These are phyloP conservation scores for Protobothrops flavoviridis DNA, from an alignment of 2,113 vertebrate genomes.

Conservation along the genomic window DNA sequence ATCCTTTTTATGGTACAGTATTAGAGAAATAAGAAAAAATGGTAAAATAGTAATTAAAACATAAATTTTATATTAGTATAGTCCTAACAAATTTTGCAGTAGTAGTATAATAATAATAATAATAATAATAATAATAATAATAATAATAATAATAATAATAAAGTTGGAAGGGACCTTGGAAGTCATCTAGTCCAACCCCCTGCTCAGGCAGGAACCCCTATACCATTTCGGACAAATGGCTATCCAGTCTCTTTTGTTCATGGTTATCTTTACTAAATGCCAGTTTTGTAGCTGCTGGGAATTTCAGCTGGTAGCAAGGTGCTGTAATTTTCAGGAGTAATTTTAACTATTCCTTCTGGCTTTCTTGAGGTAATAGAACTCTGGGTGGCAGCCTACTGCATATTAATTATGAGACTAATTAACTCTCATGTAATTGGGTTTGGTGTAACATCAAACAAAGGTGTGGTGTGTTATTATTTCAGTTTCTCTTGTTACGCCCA, in stretches of 20 bases:
- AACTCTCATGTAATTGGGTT: neutral
- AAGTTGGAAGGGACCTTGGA: no score
- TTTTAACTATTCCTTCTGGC: neutral
- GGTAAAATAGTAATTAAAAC: neutral
- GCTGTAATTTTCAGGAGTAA: neutral
- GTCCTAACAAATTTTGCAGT: neutral
- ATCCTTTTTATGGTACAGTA: neutral
- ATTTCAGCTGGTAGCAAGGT: neutral
- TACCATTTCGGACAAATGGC: no score
- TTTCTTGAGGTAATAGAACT: neutral
- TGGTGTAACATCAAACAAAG: neutral
- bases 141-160: no score
- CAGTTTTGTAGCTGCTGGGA: neutral
- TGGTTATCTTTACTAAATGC: neutral
- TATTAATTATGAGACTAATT: neutral
- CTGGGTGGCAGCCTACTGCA: neutral
- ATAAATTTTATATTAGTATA: neutral
- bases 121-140: no score
- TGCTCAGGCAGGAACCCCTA: no score
- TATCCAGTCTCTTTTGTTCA: neutral
- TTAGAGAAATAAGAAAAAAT: neutral
- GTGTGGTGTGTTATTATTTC: neutral
- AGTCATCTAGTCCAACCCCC: no score
- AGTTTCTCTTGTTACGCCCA: neutral
- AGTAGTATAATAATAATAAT: no score